Evolutionary conservation across 2,888 invertebrate species (phyloP).

Genomic region (Chloroclystis v-ata): DNA sequence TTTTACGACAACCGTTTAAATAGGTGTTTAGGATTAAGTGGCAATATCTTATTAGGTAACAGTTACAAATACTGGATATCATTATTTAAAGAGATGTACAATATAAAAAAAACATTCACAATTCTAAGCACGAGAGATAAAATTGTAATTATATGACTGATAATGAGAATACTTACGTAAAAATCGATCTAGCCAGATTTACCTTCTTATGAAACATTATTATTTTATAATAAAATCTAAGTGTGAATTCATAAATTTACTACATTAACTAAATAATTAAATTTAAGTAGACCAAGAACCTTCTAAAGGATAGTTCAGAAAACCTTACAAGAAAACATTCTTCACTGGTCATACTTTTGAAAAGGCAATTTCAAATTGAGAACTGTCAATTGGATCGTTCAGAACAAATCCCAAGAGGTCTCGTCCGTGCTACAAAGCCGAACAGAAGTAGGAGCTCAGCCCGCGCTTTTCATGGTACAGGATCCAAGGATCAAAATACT

Average conservation of each 20-base stretch:
- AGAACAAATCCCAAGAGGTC: slow-evolving; percentile 73
- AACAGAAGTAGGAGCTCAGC: slow-evolving; percentile 79
- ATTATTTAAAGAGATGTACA: background rate
- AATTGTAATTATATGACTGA: too few species aligned
- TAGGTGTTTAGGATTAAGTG: background rate
- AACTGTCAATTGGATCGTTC: slow-evolving; percentile 68
- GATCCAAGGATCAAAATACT: too few species aligned
- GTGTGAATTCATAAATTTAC: too few species aligned
- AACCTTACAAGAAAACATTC: slow-evolving; percentile 6
- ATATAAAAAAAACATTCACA: background rate
- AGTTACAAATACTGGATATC: background rate
- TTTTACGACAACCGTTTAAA: slow-evolving; percentile 36
- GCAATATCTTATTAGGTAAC: background rate
- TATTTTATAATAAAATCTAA: too few species aligned
- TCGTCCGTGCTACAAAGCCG: slow-evolving; percentile 74
- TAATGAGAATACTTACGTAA: too few species aligned
- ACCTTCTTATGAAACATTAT: too few species aligned
- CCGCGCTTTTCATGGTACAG: slow-evolving; percentile 77
- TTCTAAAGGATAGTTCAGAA: too few species aligned
- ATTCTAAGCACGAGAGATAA: background rate
- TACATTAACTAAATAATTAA: too few species aligned
- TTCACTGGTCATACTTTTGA: slow-evolving; percentile 31
- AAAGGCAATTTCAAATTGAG: slow-evolving; percentile 59
- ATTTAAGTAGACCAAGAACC: too few species aligned
- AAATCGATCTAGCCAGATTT: too few species aligned